phyloP scores from a whole-genome alignment of 2,888 invertebrate species.

The Coecobrya sp. region DNA sequence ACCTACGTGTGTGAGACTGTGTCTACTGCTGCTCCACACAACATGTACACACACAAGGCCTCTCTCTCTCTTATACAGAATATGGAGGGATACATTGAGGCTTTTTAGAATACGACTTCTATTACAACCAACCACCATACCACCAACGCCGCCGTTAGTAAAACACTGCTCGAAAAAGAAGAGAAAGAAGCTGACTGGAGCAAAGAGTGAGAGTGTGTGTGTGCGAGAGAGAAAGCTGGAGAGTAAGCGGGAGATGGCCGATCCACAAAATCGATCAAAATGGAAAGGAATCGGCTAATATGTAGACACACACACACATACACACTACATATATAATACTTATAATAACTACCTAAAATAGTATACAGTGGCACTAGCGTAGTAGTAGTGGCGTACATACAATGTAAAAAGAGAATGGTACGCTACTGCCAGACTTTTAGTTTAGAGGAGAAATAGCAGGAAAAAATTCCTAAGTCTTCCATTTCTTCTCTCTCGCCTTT shows the following conservation, averaged over 20 bases:
- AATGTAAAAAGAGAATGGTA: neutral
- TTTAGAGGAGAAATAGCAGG: neutral
- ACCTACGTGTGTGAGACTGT: conserved; percentile 23
- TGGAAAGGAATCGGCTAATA: conserved; percentile 85
- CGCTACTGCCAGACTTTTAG: neutral
- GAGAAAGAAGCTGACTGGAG: conserved; percentile 41
- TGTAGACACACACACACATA: conserved; percentile 46
- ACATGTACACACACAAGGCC: neutral
- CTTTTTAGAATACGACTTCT: neutral
- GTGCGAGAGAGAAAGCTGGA: conserved; percentile 49
- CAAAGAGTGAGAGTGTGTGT: conserved; percentile 38
- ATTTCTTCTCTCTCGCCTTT: neutral
- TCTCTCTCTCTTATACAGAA: neutral
- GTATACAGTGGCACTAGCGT: neutral
- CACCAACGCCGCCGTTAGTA: conserved; percentile 6
- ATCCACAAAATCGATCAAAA: conserved; percentile 87
- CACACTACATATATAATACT: too few relatives aligned
- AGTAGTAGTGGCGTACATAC: neutral
- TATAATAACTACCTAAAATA: neutral
- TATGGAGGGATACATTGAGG: conserved; percentile 5
- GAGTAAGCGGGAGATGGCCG: conserved; percentile 85
- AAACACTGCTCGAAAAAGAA: conserved; percentile 21
- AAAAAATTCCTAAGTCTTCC: neutral
- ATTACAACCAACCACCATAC: neutral
- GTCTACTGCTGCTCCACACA: neutral